phyloP scores from a whole-genome alignment of 2,888 invertebrate species.

The Sepiola atlantica region DNA sequence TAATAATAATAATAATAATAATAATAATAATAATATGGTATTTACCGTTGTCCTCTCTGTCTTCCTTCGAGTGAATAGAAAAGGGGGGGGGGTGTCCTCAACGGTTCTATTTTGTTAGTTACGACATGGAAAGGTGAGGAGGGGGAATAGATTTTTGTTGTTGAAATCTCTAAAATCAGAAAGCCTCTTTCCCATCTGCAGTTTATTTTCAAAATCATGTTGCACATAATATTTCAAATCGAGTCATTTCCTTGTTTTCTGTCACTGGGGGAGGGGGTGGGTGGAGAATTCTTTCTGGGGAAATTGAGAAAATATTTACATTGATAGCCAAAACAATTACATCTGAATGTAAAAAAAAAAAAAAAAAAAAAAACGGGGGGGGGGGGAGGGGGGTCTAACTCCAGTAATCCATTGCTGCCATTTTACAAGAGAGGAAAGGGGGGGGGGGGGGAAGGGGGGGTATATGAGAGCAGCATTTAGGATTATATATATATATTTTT shows the following conservation, averaged over 20 bases:
- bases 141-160: too few relatives aligned
- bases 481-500: not conserved
- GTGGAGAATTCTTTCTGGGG: not conserved
- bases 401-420: not conserved
- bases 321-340: not conserved
- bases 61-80: not conserved
- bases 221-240: not conserved
- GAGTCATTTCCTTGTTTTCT: too few relatives aligned
- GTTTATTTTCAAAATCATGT: not conserved
- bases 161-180: not conserved
- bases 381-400: not conserved
- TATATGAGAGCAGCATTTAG: not conserved
- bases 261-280: too few relatives aligned
- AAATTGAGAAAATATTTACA: constrained; percentile 32
- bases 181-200: not conserved
- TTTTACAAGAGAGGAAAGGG: not conserved
- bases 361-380: not conserved
- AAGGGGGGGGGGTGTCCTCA: not conserved
- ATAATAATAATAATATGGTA: too few relatives aligned
- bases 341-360: not conserved
- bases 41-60: too few relatives aligned
- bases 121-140: too few relatives aligned
- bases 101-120: too few relatives aligned
- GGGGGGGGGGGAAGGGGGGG: not conserved
- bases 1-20: too few relatives aligned